These are phyloP conservation scores for Climacteris rufus DNA, from an alignment of 2,113 vertebrate species.

Conservation along the genomic window DNA sequence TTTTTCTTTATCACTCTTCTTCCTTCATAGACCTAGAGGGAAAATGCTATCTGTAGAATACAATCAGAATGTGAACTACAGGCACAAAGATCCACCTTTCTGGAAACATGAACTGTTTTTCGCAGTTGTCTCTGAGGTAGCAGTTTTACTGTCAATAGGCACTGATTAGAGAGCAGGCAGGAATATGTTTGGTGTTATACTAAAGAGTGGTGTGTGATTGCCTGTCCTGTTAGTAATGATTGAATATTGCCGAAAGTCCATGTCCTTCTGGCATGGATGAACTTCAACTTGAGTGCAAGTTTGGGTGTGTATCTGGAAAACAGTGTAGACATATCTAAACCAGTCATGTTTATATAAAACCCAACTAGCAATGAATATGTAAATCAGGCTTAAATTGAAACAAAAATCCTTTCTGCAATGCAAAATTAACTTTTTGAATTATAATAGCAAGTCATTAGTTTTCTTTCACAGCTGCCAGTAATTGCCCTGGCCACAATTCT, in stretches of 20 bases:
- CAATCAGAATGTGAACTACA: background rate
- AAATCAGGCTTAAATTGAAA: background rate
- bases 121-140: background rate
- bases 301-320: background rate
- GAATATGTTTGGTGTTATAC: background rate
- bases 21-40: background rate
- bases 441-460: background rate
- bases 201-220: background rate
- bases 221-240: background rate
- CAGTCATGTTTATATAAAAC: background rate
- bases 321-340: background rate
- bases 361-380: background rate
- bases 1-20: background rate
- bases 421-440: background rate
- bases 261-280: background rate
- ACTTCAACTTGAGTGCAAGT: background rate
- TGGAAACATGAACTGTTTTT: background rate
- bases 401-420: background rate
- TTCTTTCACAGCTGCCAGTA: background rate
- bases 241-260: background rate
- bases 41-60: background rate
- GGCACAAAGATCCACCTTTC: background rate
- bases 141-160: background rate
- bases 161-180: background rate
- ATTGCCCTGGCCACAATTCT: background rate